Evolutionary conservation across 2,797 vertebrate species (phyloP).

Genomic region (Meda fulgida): DNA sequence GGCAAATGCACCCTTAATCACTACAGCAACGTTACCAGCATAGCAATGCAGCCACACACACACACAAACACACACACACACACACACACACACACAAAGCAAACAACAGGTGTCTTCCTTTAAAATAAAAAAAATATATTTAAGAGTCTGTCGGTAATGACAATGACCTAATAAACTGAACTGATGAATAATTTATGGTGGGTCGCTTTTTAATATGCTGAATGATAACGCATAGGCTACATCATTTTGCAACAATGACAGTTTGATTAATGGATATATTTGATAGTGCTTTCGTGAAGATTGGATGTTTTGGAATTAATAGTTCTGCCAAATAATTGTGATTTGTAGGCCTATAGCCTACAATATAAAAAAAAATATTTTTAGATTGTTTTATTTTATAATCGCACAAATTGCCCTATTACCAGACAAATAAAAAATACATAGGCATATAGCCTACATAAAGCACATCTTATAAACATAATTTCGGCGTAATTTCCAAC

Average conservation of each 20-base stretch:
- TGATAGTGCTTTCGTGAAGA: constrained; percentile 2
- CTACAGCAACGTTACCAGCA: constrained; percentile 30
- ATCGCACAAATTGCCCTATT: not conserved
- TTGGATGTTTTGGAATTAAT: not conserved
- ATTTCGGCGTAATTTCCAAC: too few relatives aligned
- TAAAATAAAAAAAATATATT: not conserved
- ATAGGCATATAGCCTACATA: not conserved
- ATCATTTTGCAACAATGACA: constrained; percentile 20
- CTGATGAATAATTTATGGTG: constrained; percentile 9
- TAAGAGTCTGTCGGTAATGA: constrained; percentile 9
- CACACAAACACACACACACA: not conserved
- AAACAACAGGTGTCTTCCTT: not conserved
- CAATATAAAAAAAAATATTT: too few relatives aligned
- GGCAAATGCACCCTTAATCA: constrained; percentile 36
- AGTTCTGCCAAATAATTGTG: not conserved
- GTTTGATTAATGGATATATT: constrained; percentile 28
- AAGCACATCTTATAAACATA: not conserved
- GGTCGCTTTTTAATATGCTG: not conserved
- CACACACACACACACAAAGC: not conserved
- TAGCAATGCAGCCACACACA: constrained; percentile 26
- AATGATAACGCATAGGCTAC: not conserved
- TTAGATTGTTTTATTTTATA: not conserved
- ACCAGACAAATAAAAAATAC: too few relatives aligned
- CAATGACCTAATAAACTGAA: constrained; percentile 16
- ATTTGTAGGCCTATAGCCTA: not conserved